Percentiles rank a stretch among this genome's conserved stretches.
phyloP scores from a whole-genome alignment of 2,888 invertebrate species.

The Crematogaster levior region DNA sequence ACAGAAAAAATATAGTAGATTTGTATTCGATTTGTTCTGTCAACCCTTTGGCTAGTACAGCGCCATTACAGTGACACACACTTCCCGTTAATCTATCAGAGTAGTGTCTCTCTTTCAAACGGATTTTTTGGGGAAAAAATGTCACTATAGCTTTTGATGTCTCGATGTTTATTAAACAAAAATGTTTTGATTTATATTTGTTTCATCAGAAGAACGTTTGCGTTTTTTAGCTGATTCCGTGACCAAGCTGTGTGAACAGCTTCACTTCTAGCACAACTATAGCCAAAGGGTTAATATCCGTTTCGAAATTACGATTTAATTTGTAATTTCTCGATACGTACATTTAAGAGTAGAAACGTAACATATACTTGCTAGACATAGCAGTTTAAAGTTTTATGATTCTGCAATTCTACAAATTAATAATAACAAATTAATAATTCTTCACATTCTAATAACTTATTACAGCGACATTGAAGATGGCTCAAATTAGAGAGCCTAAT shows the following conservation, averaged over 20 bases:
- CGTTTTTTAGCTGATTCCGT: not conserved
- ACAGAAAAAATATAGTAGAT: not conserved
- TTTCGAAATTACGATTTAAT: not conserved
- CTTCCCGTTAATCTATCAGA: not conserved
- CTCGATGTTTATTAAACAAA: not conserved
- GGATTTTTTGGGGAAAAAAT: not conserved
- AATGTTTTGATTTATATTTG: not conserved
- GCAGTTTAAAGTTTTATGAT: conserved; percentile 3
- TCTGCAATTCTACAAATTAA: too few species aligned
- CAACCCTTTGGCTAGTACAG: not conserved
- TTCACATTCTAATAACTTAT: too few species aligned
- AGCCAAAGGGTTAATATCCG: not conserved
- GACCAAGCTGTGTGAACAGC: not conserved
- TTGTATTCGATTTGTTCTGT: not conserved
- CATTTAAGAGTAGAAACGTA: not conserved
- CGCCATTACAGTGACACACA: not conserved
- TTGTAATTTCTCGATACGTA: not conserved
- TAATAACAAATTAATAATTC: too few species aligned
- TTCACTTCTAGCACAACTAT: not conserved
- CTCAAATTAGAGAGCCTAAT: too few species aligned
- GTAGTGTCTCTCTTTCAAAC: not conserved
- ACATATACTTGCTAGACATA: not conserved
- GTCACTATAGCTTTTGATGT: not conserved
- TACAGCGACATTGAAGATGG: too few species aligned
- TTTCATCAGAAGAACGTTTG: not conserved